A percentile compares a stretch with the other conserved stretches of the same genome.
phyloP scores from a whole-genome alignment of 1,140 invertebrate species.

The Marisa cornuarietis region DNA sequence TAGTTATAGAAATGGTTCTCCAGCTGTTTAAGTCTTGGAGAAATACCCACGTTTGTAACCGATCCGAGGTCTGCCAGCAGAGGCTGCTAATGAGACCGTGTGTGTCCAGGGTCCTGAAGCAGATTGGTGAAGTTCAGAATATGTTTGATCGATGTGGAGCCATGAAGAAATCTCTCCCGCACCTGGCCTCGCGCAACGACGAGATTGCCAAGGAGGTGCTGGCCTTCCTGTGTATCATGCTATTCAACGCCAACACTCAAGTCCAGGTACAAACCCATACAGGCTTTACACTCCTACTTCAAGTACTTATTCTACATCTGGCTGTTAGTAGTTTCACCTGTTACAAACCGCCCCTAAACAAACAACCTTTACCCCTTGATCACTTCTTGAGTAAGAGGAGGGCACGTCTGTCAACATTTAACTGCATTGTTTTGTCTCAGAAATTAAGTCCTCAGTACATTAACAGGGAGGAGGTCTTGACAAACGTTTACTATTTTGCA shows the following conservation, averaged over 20 bases:
- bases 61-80: too few relatives aligned
- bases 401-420: background rate
- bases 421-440: too few relatives aligned
- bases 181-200: conserved; percentile 62
- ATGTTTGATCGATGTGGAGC: conserved; percentile 58
- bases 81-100: too few relatives aligned
- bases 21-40: too few relatives aligned
- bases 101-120: conserved; percentile 47
- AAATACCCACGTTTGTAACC: too few relatives aligned
- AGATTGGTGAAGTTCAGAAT: conserved; percentile 59
- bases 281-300: too few relatives aligned
- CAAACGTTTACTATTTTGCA: background rate
- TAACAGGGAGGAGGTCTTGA: too few relatives aligned
- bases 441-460: too few relatives aligned
- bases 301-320: too few relatives aligned
- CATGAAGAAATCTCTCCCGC: conserved; percentile 61
- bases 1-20: too few relatives aligned
- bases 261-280: conserved; percentile 47
- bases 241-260: conserved; percentile 63
- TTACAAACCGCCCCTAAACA: too few relatives aligned
- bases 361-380: background rate
- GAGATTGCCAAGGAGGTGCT: conserved; percentile 63
- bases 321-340: background rate
- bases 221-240: conserved; percentile 62
- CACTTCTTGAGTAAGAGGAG: background rate